A percentile compares a stretch with the other conserved stretches of the same genome.
These are phyloP conservation scores for Clarias gariepinus DNA, from an alignment of 2,113 vertebrate genomes.

Conservation along the genomic window DNA sequence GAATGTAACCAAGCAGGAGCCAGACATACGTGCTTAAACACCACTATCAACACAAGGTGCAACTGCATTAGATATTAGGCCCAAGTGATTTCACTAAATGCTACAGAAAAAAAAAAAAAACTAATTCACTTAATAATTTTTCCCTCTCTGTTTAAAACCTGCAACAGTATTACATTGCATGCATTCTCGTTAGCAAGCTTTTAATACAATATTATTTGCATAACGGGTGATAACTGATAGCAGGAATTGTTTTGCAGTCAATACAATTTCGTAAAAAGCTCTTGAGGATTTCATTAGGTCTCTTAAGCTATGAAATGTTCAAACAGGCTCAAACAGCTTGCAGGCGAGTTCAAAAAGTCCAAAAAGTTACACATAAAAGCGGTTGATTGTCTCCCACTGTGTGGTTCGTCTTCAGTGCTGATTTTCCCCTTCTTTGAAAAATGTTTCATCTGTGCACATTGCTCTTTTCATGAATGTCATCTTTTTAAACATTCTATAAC, in stretches of 20 bases:
- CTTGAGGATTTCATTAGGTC: neutral
- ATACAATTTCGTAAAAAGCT: too few relatives aligned
- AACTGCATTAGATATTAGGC: neutral
- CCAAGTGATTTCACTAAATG: too few relatives aligned
- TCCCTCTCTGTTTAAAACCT: neutral
- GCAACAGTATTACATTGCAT: neutral
- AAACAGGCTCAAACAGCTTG: neutral
- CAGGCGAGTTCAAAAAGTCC: neutral
- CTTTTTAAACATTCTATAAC: too few relatives aligned
- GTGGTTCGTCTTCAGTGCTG: too few relatives aligned
- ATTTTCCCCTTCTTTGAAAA: too few relatives aligned
- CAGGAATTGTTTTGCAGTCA: too few relatives aligned
- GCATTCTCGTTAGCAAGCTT: neutral
- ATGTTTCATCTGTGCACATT: too few relatives aligned
- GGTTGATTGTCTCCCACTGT: too few relatives aligned
- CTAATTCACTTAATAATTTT: too few relatives aligned
- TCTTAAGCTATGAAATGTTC: neutral
- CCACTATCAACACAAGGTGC: constrained; percentile 58
- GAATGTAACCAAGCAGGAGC: constrained; percentile 75
- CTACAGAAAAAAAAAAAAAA: too few relatives aligned
- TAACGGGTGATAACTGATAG: too few relatives aligned
- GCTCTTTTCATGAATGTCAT: too few relatives aligned
- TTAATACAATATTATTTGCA: neutral
- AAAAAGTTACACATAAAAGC: neutral
- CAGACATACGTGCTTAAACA: constrained; percentile 57